Base-by-base conservation (phyloP, 2,888 invertebrate species). In the Boloria euphrosyne region DNA sequence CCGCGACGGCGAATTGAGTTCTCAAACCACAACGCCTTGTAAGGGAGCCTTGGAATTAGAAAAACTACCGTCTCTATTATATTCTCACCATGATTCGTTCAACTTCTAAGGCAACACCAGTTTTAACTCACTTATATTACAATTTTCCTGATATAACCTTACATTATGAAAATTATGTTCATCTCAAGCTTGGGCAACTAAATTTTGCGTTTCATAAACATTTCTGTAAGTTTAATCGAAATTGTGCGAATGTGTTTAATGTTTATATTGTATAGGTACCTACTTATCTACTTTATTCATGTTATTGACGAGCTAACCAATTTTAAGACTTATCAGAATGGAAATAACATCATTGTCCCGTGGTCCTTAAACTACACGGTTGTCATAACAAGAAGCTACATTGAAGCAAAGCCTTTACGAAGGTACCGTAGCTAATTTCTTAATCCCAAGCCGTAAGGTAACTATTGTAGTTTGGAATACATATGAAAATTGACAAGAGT, bases 1-100 rank as follows among this genome's bases (percentile, higher is more conserved):
- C 78, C 80, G 82, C 71, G 74, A 71, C 61, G 66, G 73, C 74
- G 74, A 76, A 65, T 65, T 65, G 60, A 74, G 67, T 73, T 65
- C 70, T 69, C 67, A 78, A 80, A 86, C 83, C 84, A 68, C 85
- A 82, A 71, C 62, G 59, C 85, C 84, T 83, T 85, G 72, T 85
- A 83, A 64, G 80, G 84, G 72, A 76, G 67, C 82, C 82, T 81
- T 80, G 78, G 75, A 76, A 75, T 74, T 74, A 72, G 73, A 75
- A 73, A 72, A 68, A 72, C 66, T 67, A 62, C 16, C 66, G 46
- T 44, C 58, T 44, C 58, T 44, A 64, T 59, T 65, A 70, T 65
- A 55, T 52, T 17, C n/a, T 57, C 54, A 58, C 27, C 22, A 16
- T 67, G 67, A 67, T 63, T 65, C 65, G 60, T 63, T 62, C 49